phyloP scores from a whole-genome alignment of 2,113 vertebrate species.

The Pachycephala philippinensis region DNA sequence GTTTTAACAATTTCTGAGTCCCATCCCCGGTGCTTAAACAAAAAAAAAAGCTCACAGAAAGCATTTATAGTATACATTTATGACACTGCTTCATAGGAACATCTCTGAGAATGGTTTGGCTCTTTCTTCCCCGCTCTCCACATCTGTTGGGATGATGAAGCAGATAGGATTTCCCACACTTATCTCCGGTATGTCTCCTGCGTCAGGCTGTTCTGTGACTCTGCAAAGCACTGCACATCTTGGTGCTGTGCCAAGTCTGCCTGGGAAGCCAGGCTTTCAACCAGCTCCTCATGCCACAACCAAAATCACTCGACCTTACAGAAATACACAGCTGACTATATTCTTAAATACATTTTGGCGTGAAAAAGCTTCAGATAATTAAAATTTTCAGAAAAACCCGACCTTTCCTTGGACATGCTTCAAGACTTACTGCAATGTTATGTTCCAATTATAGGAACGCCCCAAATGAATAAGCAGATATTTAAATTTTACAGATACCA shows the following conservation, averaged over 20 bases:
- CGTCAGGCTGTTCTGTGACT: slow-evolving; percentile 31
- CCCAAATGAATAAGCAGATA: slow-evolving; percentile 4
- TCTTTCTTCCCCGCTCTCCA: neutral
- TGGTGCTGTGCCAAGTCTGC: slow-evolving; percentile 1
- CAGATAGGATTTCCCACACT: slow-evolving; percentile 32
- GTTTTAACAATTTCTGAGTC: neutral
- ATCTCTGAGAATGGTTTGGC: neutral
- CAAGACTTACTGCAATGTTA: neutral
- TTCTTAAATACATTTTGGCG: neutral
- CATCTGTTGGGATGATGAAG: neutral
- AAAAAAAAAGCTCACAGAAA: neutral
- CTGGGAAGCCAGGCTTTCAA: slow-evolving; percentile 18
- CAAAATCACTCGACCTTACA: neutral
- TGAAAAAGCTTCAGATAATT: neutral
- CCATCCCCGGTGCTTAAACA: neutral
- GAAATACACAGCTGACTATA: neutral
- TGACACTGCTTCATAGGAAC: slow-evolving; percentile 28
- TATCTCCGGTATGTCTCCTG: neutral
- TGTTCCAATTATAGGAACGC: slow-evolving; percentile 22
- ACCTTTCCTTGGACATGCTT: slow-evolving; percentile 36
- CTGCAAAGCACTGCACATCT: slow-evolving; percentile 28
- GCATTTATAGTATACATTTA: neutral
- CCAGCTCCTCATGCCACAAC: neutral
- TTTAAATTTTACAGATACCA: slow-evolving; percentile 54
- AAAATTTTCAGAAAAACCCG: neutral